A percentile compares a stretch with the other conserved stretches of the same genome.
Conservation (phyloP, 2,113 vertebrate genomes). For the Pica pica region DNA sequence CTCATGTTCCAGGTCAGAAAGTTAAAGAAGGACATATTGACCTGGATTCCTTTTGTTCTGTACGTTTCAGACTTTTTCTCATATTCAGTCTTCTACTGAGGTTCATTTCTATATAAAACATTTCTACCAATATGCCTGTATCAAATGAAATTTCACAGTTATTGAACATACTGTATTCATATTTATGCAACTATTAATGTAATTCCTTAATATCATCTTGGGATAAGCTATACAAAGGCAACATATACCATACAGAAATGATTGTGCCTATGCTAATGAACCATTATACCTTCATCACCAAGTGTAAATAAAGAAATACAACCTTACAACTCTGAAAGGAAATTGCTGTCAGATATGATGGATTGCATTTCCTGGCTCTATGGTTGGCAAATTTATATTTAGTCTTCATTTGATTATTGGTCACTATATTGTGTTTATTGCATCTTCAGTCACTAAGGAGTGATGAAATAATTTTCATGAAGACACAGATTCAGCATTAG, state of each 20-base stretch:
- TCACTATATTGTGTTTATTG: neutral
- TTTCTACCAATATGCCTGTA: neutral
- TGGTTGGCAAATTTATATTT: neutral
- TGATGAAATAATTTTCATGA: neutral
- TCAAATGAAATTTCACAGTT: neutral
- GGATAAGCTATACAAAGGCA: neutral
- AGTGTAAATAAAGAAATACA: conserved; percentile 16
- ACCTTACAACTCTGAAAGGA: neutral
- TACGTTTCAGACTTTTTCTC: neutral
- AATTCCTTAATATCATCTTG: neutral
- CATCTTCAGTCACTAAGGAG: neutral
- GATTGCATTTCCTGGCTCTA: neutral
- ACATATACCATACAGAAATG: neutral
- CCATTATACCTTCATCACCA: neutral
- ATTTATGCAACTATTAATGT: neutral
- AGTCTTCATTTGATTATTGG: neutral
- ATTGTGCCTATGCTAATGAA: neutral
- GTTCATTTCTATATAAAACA: neutral
- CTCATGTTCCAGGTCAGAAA: neutral
- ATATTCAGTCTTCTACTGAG: neutral
- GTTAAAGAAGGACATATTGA: neutral
- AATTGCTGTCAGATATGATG: conserved; percentile 31
- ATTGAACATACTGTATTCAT: neutral
- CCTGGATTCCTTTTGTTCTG: neutral
- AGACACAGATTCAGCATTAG: neutral